These are phyloP conservation scores for Holotrichia oblita DNA, from an alignment of 1,140 invertebrate species.

Conservation along the genomic window DNA sequence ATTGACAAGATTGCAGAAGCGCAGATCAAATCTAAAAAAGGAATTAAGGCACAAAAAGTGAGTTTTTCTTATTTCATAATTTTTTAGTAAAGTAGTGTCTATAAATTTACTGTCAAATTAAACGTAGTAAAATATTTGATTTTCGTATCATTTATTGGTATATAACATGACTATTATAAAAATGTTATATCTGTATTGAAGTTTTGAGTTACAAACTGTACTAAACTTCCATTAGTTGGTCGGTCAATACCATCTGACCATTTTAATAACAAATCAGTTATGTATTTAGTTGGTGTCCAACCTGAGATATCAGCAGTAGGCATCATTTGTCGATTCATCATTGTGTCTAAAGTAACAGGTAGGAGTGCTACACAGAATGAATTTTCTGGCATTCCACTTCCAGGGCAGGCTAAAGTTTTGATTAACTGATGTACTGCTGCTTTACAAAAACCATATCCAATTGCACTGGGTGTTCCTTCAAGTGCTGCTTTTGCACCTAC, in stretches of 20 bases:
- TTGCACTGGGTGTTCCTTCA: slow-evolving; percentile 83
- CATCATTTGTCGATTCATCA: too few relatives aligned
- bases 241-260: slow-evolving; percentile 81
- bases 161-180: slow-evolving; percentile 38
- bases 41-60: slow-evolving; percentile 87
- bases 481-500: slow-evolving; percentile 89
- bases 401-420: slow-evolving; percentile 72
- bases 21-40: slow-evolving; percentile 77
- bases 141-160: not conserved
- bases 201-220: slow-evolving; percentile 86
- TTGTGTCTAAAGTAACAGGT: slow-evolving; percentile 93
- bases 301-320: slow-evolving; percentile 84
- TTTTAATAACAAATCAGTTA: slow-evolving; percentile 80
- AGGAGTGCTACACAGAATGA: slow-evolving; percentile 82
- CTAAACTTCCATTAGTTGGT: slow-evolving; percentile 83
- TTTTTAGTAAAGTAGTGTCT: not conserved
- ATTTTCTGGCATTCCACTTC: slow-evolving; percentile 74
- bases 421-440: slow-evolving; percentile 41
- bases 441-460: slow-evolving; percentile 53
- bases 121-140: slow-evolving; percentile 11
- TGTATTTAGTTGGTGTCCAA: slow-evolving; percentile 87
- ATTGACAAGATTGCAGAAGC: slow-evolving; percentile 76
- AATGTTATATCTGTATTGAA: slow-evolving; percentile 39
- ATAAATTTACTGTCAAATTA: not conserved
- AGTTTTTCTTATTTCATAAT: slow-evolving; percentile 48